phyloP scores from a whole-genome alignment of 2,113 vertebrate genomes.

The Anguilla rostrata region DNA sequence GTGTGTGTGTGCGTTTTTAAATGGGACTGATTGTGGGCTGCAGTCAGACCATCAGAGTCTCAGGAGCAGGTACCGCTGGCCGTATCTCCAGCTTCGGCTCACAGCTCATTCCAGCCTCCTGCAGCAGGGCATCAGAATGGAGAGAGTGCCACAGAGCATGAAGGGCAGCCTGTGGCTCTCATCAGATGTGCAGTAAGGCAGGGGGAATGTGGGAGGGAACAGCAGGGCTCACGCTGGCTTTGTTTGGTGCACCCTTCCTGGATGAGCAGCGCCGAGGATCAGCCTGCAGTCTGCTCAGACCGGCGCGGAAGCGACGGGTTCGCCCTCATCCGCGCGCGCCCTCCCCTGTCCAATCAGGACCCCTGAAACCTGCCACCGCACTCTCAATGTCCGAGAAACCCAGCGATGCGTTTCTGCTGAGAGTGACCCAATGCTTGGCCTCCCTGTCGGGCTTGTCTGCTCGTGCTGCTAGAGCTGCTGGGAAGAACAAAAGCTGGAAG shows the following conservation, averaged over 20 bases:
- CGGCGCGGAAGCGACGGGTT: no score
- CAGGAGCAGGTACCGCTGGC: background rate
- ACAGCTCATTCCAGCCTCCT: background rate
- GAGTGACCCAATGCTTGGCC: background rate
- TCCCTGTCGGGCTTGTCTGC: background rate
- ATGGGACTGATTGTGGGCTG: background rate
- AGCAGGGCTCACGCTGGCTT: constrained; percentile 39
- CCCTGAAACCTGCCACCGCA: background rate
- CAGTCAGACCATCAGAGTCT: constrained; percentile 19
- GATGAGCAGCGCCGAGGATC: constrained; percentile 30
- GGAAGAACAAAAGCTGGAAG: background rate
- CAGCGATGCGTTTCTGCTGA: background rate
- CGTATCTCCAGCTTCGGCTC: background rate
- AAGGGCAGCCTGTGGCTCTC: constrained; percentile 33
- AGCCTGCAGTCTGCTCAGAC: background rate
- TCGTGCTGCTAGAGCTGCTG: no score
- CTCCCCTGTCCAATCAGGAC: background rate
- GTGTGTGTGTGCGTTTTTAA: background rate
- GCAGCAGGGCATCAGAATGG: no score
- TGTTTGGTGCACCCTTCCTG: constrained; percentile 33
- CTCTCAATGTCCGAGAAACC: background rate
- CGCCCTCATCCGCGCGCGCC: no score
- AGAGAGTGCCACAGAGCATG: background rate
- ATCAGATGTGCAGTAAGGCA: constrained; percentile 26
- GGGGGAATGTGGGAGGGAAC: constrained; percentile 16